Conservation (phyloP, 2,888 invertebrate genomes). For the Oconnorella tubifera region DNA sequence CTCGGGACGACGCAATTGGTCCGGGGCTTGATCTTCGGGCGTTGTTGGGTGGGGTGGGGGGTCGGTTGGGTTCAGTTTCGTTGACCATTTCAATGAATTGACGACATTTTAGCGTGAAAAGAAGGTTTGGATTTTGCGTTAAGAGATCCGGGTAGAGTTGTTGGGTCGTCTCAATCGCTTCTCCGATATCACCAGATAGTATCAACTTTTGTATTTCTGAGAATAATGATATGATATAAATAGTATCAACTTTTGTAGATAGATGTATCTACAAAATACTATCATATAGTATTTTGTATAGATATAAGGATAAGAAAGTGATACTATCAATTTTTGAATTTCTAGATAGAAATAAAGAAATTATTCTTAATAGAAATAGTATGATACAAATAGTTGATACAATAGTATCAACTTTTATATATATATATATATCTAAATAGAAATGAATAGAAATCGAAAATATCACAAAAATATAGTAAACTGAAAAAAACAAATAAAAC, state of each 20-base stretch:
- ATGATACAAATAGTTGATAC: too few species aligned
- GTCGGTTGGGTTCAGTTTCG: constrained; percentile 50
- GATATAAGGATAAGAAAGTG: too few species aligned
- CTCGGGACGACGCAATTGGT: neutral
- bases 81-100: constrained; percentile 97
- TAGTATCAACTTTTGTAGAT: too few species aligned
- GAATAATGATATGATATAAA: too few species aligned
- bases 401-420: too few species aligned
- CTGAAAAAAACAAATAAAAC: too few species aligned
- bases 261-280: too few species aligned
- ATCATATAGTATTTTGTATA: too few species aligned
- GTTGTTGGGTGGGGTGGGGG: constrained; percentile 4
- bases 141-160: constrained; percentile 88
- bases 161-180: constrained; percentile 86
- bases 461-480: too few species aligned
- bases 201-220: constrained; percentile 91
- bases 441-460: too few species aligned
- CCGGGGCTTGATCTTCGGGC: constrained; percentile 9
- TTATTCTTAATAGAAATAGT: constrained; percentile 3
- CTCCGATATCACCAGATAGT: constrained; percentile 86
- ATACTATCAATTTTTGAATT: too few species aligned
- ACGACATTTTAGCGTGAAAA: constrained; percentile 93
- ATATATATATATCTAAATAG: too few species aligned
- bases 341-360: neutral
- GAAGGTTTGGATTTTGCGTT: constrained; percentile 81